Conservation (phyloP, 2,113 vertebrate species). For the Callopanchax toddi region DNA sequence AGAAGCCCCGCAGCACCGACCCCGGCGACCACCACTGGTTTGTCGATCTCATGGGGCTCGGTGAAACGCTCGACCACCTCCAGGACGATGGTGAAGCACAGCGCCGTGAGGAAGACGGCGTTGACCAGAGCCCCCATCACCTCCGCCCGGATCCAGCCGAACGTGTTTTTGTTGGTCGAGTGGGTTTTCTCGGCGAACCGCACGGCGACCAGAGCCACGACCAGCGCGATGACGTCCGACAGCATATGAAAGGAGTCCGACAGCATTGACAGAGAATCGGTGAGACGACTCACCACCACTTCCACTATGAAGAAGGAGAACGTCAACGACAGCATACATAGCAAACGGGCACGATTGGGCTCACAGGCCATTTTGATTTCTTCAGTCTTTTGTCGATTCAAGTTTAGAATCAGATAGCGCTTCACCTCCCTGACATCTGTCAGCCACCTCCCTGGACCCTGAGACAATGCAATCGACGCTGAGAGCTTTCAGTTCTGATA, state of each 20-base stretch:
- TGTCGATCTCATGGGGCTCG: conserved; percentile 91
- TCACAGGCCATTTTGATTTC: conserved; percentile 77
- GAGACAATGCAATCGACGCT: conserved; percentile 57
- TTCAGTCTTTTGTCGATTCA: conserved; percentile 7
- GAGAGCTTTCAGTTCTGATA: conserved; percentile 9
- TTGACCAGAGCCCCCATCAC: conserved; percentile 99
- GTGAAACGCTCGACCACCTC: conserved; percentile 95
- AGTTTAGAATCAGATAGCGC: conserved; percentile 6
- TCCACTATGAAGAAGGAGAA: conserved; percentile 95
- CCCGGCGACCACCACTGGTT: conserved; percentile 84
- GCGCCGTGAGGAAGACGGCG: conserved; percentile 95
- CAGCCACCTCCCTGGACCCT: conserved; percentile 40
- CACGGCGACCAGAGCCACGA: conserved; percentile 94
- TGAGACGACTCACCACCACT: conserved; percentile 93
- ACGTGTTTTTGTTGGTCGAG: conserved; percentile 95
- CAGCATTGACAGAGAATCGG: conserved; percentile 93
- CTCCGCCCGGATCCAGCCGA: conserved; percentile 97
- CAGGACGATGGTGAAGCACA: conserved; percentile 96
- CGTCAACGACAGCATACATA: conserved; percentile 94
- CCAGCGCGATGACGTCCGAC: conserved; percentile 94
- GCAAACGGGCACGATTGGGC: conserved; percentile 87
- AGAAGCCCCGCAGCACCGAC: conserved; percentile 91
- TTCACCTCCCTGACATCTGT: not conserved
- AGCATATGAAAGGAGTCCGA: conserved; percentile 99
- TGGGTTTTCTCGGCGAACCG: conserved; percentile 94